Evolutionary conservation across 2,113 vertebrate species (phyloP).

Genomic region (Coptodon bakossiorum): DNA sequence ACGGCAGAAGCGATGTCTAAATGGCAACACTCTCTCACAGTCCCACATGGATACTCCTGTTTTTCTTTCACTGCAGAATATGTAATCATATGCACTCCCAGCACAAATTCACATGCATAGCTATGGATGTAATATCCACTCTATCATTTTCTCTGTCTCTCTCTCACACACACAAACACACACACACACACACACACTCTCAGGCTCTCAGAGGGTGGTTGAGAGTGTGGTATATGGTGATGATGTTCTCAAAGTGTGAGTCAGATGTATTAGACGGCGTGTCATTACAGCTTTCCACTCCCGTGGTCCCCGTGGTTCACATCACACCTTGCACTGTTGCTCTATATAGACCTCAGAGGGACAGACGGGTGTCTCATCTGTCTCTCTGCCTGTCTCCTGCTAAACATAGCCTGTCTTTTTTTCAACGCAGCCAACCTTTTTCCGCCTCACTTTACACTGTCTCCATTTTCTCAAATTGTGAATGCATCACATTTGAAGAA

Average conservation of each 20-base stretch:
- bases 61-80: neutral
- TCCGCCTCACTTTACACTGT: neutral
- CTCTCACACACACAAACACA: neutral
- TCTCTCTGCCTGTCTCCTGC: neutral
- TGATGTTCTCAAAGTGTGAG: conserved; percentile 54
- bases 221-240: conserved; percentile 12
- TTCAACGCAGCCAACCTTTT: neutral
- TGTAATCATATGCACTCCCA: conserved; percentile 25
- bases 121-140: conserved; percentile 11
- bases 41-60: neutral
- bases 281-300: conserved; percentile 52
- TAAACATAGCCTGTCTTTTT: neutral
- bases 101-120: neutral
- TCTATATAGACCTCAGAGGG: conserved; percentile 26
- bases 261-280: conserved; percentile 58
- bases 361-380: conserved; percentile 7
- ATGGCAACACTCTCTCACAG: neutral
- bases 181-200: neutral
- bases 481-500: neutral
- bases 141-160: neutral
- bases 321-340: conserved; percentile 31
- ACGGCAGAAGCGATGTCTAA: neutral
- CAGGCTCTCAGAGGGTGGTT: neutral
- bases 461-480: neutral
- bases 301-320: conserved; percentile 33